phyloP scores from a whole-genome alignment of 2,888 invertebrate species.

The Dynastes hyllus region DNA sequence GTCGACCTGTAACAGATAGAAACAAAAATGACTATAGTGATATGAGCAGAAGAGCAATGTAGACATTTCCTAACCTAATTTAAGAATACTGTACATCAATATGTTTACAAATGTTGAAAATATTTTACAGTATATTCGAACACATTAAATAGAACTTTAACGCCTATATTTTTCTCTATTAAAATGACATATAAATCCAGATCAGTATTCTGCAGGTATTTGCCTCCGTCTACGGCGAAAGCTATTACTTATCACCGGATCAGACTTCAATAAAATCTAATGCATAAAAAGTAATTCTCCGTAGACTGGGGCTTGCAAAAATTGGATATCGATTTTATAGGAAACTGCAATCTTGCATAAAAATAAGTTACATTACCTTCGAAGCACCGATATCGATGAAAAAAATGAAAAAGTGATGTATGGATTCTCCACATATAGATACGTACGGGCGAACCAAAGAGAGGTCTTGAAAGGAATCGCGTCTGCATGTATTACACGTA shows the following conservation, averaged over 20 bases:
- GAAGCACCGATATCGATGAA: not conserved
- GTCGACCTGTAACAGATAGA: slow-evolving; percentile 75
- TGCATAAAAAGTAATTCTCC: slow-evolving; percentile 33
- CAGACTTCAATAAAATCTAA: slow-evolving; percentile 22
- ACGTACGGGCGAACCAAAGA: not conserved
- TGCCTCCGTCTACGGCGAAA: no score
- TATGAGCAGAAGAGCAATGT: not conserved
- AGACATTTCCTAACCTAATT: no score
- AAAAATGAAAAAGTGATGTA: slow-evolving; percentile 1
- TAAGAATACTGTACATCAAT: no score
- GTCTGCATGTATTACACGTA: not conserved
- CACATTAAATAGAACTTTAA: no score
- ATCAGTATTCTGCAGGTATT: slow-evolving; percentile 2
- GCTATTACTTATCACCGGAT: slow-evolving; percentile 12
- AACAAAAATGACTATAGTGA: slow-evolving; percentile 15
- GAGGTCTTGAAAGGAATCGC: not conserved
- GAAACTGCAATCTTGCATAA: slow-evolving; percentile 33
- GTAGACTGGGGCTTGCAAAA: slow-evolving; percentile 8
- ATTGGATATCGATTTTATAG: slow-evolving; percentile 32
- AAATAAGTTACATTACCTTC: slow-evolving; percentile 21
- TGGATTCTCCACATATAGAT: not conserved
- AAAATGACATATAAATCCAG: not conserved
- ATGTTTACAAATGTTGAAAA: no score
- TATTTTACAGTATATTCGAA: no score
- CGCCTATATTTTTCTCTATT: no score